Base-by-base conservation (phyloP, 2,888 invertebrate genomes). In the Rugalucina vietnamica region DNA sequence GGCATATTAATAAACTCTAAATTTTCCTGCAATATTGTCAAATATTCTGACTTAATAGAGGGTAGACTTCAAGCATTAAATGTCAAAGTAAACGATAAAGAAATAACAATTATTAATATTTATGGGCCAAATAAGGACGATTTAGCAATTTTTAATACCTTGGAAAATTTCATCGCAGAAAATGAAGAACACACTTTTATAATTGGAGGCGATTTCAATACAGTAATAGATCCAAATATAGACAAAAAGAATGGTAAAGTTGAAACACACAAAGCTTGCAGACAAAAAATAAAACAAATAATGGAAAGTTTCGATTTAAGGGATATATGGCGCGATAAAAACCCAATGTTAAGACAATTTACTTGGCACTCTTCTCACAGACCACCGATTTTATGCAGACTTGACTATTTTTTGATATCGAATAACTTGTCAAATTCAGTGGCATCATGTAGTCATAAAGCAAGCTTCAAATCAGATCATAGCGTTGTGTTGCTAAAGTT, bases 281-380 rank as follows among this genome's bases (percentile, higher is more conserved):
- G 43, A 18, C 8, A 43, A 43, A 43, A 43, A 18, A 43, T 43
- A 43, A 43, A 43, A 8, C 43, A 43, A 18, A 43, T 12, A 43
- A 43, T 43, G 8, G 43, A 43, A 43, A 43, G 10, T 43, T 43
- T 43, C n/a, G 43, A 43, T 18, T 43, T 43, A 18, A 43, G 10
- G 8, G 43, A 43, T 43, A 43, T 43, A 43, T 43, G 43, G 43
- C 43, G 43, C 8, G 43, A 43, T 18, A 12, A 43, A 18, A 8
- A 10, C 54, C 54, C 12, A 54, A 14, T 5, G 54, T n/a, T 54
- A 54, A 54, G n/a, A 54, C 54, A 54, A 54, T 54, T 54, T 54
- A 54, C 54, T 24, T 54, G 54, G 54, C 54, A 54, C 54, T 54
- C 54, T 54, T 54, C 54, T n/a, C 54, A 54, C n/a, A 54, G 54